Percentiles rank a stretch among this genome's conserved stretches.
phyloP scores from a whole-genome alignment of 1,140 invertebrate species.

The Drosophila simulans region DNA sequence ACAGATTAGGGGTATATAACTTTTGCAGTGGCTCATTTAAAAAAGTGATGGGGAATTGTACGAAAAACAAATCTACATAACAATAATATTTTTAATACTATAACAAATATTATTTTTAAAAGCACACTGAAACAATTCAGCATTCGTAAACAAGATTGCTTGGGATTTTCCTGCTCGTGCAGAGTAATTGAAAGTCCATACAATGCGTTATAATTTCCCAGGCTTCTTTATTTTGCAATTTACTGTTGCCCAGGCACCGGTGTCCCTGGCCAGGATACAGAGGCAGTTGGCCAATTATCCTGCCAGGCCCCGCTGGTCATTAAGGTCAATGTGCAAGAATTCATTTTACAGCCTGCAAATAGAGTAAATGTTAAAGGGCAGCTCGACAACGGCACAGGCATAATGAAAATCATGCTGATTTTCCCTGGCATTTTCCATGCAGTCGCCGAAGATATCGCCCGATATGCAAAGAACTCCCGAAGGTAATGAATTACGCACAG shows the following conservation, averaged over 20 bases:
- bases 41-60: background rate
- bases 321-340: constrained; percentile 61
- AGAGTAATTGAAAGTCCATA: constrained; percentile 7
- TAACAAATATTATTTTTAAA: no score
- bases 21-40: background rate
- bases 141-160: no score
- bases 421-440: constrained; percentile 12
- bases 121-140: no score
- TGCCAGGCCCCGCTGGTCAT: constrained; percentile 47
- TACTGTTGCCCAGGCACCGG: constrained; percentile 1
- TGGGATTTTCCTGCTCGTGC: no score
- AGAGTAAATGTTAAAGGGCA: constrained; percentile 56
- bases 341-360: constrained; percentile 54
- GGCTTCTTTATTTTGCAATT: constrained; percentile 16
- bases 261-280: constrained; percentile 17
- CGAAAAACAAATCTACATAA: no score
- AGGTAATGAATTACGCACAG: constrained; percentile 71
- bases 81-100: no score
- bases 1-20: background rate
- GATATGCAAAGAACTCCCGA: constrained; percentile 69
- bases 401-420: constrained; percentile 58
- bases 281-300: constrained; percentile 55
- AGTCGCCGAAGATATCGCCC: constrained; percentile 43
- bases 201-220: background rate
- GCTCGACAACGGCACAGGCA: constrained; percentile 11